A percentile compares a stretch with the other conserved stretches of the same genome.
Evolutionary conservation across 2,888 invertebrate species (phyloP).

Genomic region (Orthosia gothica): DNA sequence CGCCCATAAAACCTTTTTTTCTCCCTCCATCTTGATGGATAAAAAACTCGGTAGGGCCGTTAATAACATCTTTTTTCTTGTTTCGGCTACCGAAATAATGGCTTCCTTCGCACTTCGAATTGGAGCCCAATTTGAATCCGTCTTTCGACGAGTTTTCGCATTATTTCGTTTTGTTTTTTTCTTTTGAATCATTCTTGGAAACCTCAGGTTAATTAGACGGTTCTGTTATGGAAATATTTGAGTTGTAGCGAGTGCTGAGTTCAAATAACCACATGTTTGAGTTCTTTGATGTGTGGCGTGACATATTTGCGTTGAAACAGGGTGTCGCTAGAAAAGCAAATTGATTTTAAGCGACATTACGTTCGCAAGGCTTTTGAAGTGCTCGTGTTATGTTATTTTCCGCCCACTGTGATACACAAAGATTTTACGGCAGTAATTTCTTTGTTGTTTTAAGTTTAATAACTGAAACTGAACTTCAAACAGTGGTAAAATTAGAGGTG

Average conservation of each 20-base stretch:
- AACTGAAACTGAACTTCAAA: slow-evolving; percentile 33
- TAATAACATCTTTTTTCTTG: slow-evolving; percentile 79
- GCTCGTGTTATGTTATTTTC: slow-evolving; percentile 48
- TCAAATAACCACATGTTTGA: slow-evolving; percentile 60
- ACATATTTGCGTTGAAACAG: slow-evolving; percentile 54
- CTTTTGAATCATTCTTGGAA: slow-evolving; percentile 75
- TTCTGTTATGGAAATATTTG: slow-evolving; percentile 68
- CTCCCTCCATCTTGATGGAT: slow-evolving; percentile 68
- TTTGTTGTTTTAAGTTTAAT: slow-evolving; percentile 45
- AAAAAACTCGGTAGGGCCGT: slow-evolving; percentile 76
- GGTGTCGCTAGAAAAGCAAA: slow-evolving; percentile 64
- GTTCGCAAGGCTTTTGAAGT: slow-evolving; percentile 55
- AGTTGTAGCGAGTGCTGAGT: slow-evolving; percentile 59
- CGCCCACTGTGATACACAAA: slow-evolving; percentile 62
- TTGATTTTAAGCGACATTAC: slow-evolving; percentile 63
- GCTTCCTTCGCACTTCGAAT: slow-evolving; percentile 82
- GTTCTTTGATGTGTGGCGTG: slow-evolving; percentile 62
- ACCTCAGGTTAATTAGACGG: slow-evolving; percentile 72
- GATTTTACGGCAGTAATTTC: slow-evolving; percentile 35
- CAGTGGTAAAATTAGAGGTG: slow-evolving; percentile 15
- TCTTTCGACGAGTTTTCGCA: slow-evolving; percentile 71
- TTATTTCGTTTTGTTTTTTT: slow-evolving; percentile 75
- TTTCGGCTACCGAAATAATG: slow-evolving; percentile 83
- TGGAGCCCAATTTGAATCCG: slow-evolving; percentile 80
- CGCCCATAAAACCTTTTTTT: slow-evolving; percentile 68